Base-by-base conservation (phyloP, 2,797 vertebrate species). In the Bothrops alternatus region DNA sequence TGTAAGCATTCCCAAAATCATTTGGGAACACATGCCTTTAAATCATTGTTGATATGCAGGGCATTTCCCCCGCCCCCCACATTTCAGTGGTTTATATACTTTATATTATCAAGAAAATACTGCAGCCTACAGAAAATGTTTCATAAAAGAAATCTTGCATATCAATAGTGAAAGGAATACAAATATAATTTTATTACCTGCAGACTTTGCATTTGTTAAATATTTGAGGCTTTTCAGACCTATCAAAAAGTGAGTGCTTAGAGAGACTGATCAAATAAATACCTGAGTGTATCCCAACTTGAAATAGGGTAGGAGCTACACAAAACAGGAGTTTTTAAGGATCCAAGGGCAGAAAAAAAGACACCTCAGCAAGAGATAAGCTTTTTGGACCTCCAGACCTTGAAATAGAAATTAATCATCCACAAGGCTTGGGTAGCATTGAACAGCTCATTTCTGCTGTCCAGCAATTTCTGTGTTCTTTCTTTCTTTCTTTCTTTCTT, bases 331-430 rank as follows among this genome's bases (percentile, higher is more conserved):
- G 60, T n/a, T 87, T 90, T 87, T 93, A 90, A 55, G 86, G 56
- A 89, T 82, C 37, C 56, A 82, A 61, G 88, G 88, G 26, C 78
- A 69, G 63, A 37, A 69, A 69, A 37, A 69, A 69, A 87, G 53
- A 90, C 53, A 90, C 16, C 73, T 89, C 50, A 2, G 47, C 26
- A 56, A 92, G 37, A 90, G 57, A 61, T 82, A 92, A 89, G 28
- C 42, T 37, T 85, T 82, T 55, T 86, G 57, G 91, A n/a, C 53
- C n/a, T 86, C 88, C 50, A 65, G 58, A 82, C 26, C 42, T 69
- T 86, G 60, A 90, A 90, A 90, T 32, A 57, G 55, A 57, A 92
- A 92, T 89, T 53, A 85, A 92, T 89, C 42, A 85, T 86, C 61
- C 47, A 89, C 47, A 85, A 85, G 47, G 10, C 23, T 12, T 28